phyloP scores from a whole-genome alignment of 2,797 vertebrate genomes.

The Eulemur coronatus region DNA sequence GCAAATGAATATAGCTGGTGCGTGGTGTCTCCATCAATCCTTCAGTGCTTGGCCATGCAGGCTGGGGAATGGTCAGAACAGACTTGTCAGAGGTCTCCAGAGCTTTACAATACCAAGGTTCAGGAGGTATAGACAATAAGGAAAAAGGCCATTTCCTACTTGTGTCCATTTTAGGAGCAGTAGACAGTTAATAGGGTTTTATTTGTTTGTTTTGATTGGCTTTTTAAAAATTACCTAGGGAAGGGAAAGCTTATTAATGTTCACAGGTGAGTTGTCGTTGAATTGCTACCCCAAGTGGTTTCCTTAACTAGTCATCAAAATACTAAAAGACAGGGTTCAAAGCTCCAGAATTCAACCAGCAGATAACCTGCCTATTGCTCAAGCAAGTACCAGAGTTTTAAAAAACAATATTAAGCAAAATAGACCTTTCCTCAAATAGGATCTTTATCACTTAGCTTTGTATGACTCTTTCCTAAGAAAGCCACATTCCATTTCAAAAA shows the following conservation, averaged over 20 bases:
- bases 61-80: background rate
- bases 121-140: background rate
- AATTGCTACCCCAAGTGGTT: background rate
- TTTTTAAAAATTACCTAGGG: background rate
- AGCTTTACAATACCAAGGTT: background rate
- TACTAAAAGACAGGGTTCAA: background rate
- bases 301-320: constrained; percentile 21
- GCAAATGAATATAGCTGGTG: background rate
- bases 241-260: background rate
- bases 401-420: constrained; percentile 31
- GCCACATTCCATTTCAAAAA: background rate
- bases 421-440: background rate
- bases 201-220: background rate
- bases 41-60: background rate
- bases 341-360: background rate
- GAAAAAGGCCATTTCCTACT: background rate
- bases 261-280: background rate
- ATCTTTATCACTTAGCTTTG: background rate
- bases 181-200: background rate
- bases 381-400: background rate
- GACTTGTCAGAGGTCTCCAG: background rate
- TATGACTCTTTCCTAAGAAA: constrained; percentile 17
- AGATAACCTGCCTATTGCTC: background rate
- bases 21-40: background rate
- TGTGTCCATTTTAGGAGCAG: background rate